Percentiles rank a stretch among this genome's conserved stretches.
Evolutionary conservation across 1,140 invertebrate genomes (phyloP).

Genomic region (Stenopsyche tienmushanensis): DNA sequence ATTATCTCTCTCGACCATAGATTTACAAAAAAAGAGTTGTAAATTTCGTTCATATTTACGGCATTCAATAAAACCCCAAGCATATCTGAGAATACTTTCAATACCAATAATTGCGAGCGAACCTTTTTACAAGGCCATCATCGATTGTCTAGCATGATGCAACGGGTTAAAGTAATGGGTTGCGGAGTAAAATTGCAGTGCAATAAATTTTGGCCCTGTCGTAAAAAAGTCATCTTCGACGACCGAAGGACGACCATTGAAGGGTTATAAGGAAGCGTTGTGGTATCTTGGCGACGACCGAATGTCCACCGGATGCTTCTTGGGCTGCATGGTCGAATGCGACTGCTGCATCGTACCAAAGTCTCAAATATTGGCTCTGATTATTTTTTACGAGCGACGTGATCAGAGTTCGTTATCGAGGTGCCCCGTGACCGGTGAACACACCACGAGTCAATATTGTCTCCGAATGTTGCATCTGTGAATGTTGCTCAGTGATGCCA

Average conservation of each 20-base stretch:
- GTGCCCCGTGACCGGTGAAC: conserved; percentile 11
- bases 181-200: conserved; percentile 6
- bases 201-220: conserved; percentile 8
- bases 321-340: neutral
- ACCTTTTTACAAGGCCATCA: neutral
- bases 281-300: neutral
- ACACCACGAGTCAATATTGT: no score
- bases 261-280: neutral
- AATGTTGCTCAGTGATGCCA: no score
- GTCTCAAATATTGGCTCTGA: conserved; percentile 25
- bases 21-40: no score
- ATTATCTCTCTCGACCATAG: no score
- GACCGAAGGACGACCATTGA: neutral
- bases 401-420: conserved; percentile 18
- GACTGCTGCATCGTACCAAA: conserved; percentile 14
- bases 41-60: no score
- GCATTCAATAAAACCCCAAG: conserved; percentile 7
- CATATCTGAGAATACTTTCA: neutral
- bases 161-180: conserved; percentile 12
- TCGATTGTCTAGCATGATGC: neutral
- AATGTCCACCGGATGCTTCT: neutral
- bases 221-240: neutral
- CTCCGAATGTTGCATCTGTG: conserved; percentile 3
- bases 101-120: neutral
- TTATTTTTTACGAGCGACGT: conserved; percentile 28